Base-by-base conservation (phyloP, 1,140 invertebrate species). In the Cryptotermes secundus region DNA sequence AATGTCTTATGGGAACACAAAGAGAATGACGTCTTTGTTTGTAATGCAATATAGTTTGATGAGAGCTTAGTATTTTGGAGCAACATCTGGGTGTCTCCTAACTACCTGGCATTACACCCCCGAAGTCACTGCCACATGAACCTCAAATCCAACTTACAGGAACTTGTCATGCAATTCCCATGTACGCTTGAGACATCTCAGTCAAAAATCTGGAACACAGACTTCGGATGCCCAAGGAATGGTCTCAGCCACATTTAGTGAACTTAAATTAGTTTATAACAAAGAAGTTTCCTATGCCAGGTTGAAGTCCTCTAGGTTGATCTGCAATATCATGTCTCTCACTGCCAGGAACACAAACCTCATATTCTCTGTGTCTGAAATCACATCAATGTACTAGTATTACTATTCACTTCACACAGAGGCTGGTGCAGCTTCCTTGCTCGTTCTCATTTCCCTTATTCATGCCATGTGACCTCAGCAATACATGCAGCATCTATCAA, bases 231-330 rank as follows among this genome's bases (percentile, higher is more conserved):
- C 14, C 16, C 45, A 49, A 49, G 22, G 14, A 49, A 22, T 49
- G 45, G 45, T 19, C 12, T 3, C 10, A 49, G 16, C 0, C n/a
- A 72, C 59, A 72, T 16, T 72, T n/a, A 72, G 31, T n/a, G 14
- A 72, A n/a, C 45, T 49, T n/a, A 72, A 10, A 31, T 1, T 14
- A 31, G 10, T 72, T 81, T 42, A 42, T 35, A 82, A 38, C 34
- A 59, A 31, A 14, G 9, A n/a, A 72, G 2, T 3, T 45, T n/a
- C 38, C 92, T 95, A 99, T 92, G 99, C 98, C 92, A 99, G 93
- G 92, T 99, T 99, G 93, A 99, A 99, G 93, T 99, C 98, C 92
- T 99, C 99, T 89, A 99, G 93, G 93, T 99, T 99, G 90, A 97
- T 97, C 93, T 99, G 98, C 88, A 99, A 94, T 92, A 99, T 99